Conservation (phyloP, 1,140 invertebrate genomes). For the Radopholus similis region DNA sequence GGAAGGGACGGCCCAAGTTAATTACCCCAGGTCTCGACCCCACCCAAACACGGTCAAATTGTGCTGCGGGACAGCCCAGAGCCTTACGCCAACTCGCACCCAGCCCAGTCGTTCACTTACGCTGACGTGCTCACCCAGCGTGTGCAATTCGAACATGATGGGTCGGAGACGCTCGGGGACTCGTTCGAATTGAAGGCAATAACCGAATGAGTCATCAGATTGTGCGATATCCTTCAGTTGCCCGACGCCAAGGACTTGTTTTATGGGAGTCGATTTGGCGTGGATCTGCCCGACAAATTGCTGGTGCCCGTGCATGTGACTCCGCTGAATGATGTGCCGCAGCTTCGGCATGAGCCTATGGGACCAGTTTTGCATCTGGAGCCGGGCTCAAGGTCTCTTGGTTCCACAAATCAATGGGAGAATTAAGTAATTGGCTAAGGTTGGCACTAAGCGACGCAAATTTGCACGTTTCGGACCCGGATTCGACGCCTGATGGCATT, state of each 20-base stretch:
- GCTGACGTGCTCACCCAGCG: conserved; percentile 36
- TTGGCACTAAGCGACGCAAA: conserved; percentile 1
- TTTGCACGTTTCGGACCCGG: conserved; percentile 43
- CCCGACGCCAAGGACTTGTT: background rate
- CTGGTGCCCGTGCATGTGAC: conserved; percentile 35
- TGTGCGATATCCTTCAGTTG: background rate
- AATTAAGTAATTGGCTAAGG: background rate
- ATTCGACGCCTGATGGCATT: conserved; percentile 40
- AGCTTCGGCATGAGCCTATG: conserved; percentile 27
- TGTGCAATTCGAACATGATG: conserved; percentile 40
- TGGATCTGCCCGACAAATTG: background rate
- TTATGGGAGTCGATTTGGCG: background rate
- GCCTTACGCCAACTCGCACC: background rate
- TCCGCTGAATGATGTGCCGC: conserved; percentile 45
- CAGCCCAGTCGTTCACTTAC: conserved; percentile 22
- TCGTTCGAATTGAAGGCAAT: conserved; percentile 31
- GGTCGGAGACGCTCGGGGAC: conserved; percentile 38
- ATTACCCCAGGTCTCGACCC: conserved; percentile 18
- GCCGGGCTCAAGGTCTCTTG: conserved; percentile 36
- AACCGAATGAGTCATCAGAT: background rate
- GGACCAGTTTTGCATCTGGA: conserved; percentile 37
- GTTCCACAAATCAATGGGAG: too few relatives aligned
- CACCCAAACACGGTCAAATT: conserved; percentile 29
- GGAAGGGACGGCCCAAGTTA: too few relatives aligned
- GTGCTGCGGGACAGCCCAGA: background rate